phyloP scores from a whole-genome alignment of 2,113 vertebrate species.

The Halichoerus grypus region DNA sequence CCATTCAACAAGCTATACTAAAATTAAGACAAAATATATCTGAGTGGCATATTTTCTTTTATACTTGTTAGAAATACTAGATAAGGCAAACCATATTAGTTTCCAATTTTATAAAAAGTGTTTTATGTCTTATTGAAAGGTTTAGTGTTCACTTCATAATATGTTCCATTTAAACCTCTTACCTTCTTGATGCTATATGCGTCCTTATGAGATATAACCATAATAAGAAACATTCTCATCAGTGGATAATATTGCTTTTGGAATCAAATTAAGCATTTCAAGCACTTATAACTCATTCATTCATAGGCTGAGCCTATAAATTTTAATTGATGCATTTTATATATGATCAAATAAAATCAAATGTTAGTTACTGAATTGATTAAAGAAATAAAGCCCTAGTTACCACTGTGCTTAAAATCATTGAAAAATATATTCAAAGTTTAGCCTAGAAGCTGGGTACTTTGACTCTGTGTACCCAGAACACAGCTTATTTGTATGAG shows the following conservation, averaged over 20 bases:
- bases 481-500: background rate
- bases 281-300: background rate
- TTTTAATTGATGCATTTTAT: constrained; percentile 22
- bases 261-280: constrained; percentile 24
- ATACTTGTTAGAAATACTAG: constrained; percentile 4
- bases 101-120: constrained; percentile 16
- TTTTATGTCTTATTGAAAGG: background rate
- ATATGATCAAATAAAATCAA: constrained; percentile 5
- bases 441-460: background rate
- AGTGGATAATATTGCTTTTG: background rate
- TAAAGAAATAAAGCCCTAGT: background rate
- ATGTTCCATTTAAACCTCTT: background rate
- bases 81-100: background rate
- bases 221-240: constrained; percentile 13
- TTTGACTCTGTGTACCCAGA: background rate
- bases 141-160: constrained; percentile 3
- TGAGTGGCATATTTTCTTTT: background rate
- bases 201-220: background rate
- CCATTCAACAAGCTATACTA: background rate
- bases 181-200: background rate
- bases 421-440: constrained; percentile 13
- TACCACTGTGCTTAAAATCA: background rate
- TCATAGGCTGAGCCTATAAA: background rate
- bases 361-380: background rate
- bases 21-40: constrained; percentile 28